A percentile compares a stretch with the other conserved stretches of the same genome.
phyloP scores from a whole-genome alignment of 2,113 vertebrate genomes.

The Salvelinus namaycush region DNA sequence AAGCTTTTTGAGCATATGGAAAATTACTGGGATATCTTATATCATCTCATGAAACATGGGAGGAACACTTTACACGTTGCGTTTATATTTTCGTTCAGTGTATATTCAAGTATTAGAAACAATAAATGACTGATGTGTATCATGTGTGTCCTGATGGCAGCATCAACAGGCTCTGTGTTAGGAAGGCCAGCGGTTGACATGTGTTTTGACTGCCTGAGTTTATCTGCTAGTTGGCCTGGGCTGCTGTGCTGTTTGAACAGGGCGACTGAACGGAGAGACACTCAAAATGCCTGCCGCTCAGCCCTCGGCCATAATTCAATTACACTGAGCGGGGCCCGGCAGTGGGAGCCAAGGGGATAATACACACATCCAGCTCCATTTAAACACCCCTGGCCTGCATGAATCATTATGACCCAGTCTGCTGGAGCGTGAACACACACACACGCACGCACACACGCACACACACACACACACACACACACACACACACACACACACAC shows the following conservation, averaged over 20 bases:
- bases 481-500: not conserved
- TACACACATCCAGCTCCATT: conserved; percentile 2
- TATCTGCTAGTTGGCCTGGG: not conserved
- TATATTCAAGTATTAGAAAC: not conserved
- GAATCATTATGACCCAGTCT: not conserved
- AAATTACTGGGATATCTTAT: too few species aligned
- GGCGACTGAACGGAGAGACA: not conserved
- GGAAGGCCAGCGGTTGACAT: not conserved
- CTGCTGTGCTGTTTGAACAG: conserved; percentile 18
- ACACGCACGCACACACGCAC: not conserved
- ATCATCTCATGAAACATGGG: too few species aligned
- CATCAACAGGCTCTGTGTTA: not conserved
- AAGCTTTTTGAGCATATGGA: too few species aligned
- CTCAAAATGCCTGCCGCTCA: conserved; percentile 17
- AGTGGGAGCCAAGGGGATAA: not conserved
- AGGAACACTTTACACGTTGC: too few species aligned
- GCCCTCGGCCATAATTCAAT: conserved; percentile 29
- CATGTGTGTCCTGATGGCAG: not conserved
- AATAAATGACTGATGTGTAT: not conserved
- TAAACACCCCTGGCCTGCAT: not conserved
- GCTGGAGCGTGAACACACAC: not conserved
- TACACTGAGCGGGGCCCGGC: not conserved
- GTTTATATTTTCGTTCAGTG: too few species aligned
- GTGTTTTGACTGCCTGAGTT: conserved; percentile 1
- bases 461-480: too few species aligned